Evolutionary conservation across 1,140 invertebrate genomes (phyloP).

Genomic region (Linepithema humile): DNA sequence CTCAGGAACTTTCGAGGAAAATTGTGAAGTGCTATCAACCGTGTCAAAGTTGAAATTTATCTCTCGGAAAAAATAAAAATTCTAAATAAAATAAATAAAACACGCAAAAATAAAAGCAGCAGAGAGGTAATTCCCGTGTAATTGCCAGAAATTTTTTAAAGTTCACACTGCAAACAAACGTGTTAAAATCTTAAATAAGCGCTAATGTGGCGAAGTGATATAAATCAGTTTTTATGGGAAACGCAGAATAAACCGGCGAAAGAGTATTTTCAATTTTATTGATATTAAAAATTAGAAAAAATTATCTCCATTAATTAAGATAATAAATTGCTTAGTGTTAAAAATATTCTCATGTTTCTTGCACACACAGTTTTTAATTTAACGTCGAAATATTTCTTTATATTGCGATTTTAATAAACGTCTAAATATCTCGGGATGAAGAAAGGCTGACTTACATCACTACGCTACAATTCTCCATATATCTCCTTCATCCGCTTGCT

Average conservation of each 20-base stretch:
- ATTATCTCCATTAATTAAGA: not conserved
- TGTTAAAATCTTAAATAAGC: not conserved
- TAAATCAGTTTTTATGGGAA: not conserved
- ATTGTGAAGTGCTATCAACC: not conserved
- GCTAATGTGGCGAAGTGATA: too few species aligned
- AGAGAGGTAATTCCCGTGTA: too few species aligned
- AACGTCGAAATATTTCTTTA: too few species aligned
- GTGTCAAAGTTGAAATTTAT: not conserved
- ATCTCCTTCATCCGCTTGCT: not conserved
- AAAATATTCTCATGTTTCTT: too few species aligned
- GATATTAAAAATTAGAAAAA: not conserved
- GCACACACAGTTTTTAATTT: too few species aligned
- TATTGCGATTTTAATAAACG: not conserved
- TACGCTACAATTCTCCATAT: not conserved
- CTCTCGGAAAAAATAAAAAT: not conserved
- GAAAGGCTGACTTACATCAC: not conserved
- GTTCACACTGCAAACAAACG: not conserved
- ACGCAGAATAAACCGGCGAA: not conserved
- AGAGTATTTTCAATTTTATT: not conserved
- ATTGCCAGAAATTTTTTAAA: not conserved
- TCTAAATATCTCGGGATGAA: not conserved
- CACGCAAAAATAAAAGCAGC: too few species aligned
- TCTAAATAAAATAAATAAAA: too few species aligned
- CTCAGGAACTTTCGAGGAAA: not conserved
- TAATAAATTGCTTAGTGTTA: not conserved